phyloP scores from a whole-genome alignment of 2,888 invertebrate species.

The Macrosoma leucophasiata region DNA sequence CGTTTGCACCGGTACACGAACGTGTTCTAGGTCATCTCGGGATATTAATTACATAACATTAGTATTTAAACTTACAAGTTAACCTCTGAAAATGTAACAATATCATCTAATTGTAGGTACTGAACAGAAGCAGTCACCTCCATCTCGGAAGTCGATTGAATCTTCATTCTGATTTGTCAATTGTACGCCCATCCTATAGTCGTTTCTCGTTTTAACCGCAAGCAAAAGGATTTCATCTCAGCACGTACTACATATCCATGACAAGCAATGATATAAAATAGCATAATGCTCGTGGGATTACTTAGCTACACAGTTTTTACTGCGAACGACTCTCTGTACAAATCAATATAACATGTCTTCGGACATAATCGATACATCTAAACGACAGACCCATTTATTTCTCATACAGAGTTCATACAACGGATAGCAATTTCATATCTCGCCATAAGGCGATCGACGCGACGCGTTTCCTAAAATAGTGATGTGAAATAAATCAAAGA shows the following conservation, averaged over 20 bases:
- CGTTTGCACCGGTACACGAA: not conserved
- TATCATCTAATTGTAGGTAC: too few species aligned
- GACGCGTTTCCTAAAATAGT: conserved; percentile 71
- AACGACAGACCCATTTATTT: conserved; percentile 38
- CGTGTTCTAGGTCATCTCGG: too few species aligned
- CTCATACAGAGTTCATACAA: conserved; percentile 47
- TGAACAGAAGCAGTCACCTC: too few species aligned
- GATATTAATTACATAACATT: too few species aligned
- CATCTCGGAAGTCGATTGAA: too few species aligned
- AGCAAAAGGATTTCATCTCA: too few species aligned
- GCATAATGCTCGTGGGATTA: conserved; percentile 26
- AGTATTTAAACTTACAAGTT: too few species aligned
- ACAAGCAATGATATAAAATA: conserved; percentile 5
- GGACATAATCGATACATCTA: conserved; percentile 31
- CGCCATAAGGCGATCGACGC: conserved; percentile 55
- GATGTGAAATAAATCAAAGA: conserved; percentile 71
- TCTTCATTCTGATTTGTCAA: too few species aligned
- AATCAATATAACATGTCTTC: conserved; percentile 22
- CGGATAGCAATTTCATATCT: conserved; percentile 64
- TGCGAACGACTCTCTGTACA: conserved; percentile 13
- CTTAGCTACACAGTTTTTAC: conserved; percentile 17
- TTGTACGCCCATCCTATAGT: too few species aligned
- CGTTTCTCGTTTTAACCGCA: too few species aligned
- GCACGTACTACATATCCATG: too few species aligned
- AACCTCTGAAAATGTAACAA: too few species aligned